Base-by-base conservation (phyloP, 1,140 invertebrate species). In the Diorhabda sublineata region DNA sequence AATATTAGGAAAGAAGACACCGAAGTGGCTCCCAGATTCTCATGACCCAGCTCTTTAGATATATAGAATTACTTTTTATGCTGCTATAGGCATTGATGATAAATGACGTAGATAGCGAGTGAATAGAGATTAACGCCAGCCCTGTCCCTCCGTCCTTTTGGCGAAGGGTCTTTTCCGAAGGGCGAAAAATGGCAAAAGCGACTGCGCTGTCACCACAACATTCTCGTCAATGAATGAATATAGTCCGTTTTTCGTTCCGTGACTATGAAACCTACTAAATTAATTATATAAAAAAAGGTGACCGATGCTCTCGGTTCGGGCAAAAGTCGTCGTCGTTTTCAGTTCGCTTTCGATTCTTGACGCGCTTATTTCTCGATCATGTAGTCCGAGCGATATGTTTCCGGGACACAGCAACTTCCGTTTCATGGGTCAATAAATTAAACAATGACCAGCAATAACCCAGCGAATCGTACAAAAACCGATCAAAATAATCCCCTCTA, bases 141-240 rank as follows among this genome's bases (percentile, higher is more conserved):
- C 41, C 59, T 61, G 59, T 5, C 42, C 11, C n/a, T 44, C 43
- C 43, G 4, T 62, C 61, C 61, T 62, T 45, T 62, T 62, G 4
- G 43, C 61, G 44, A 62, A 62, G 43, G 47, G 61, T 62, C 9
- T 43, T 45, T 44, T 44, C n/a, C 61, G 61, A 62, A 44, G 64
- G 56, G 64, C 47, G 41, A 41, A 42, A 26, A 26, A 41, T 41
- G 52, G 52, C 11, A 57, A 67, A 45, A 58, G 69, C 69, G 70
- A 66, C 47, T 68, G 70, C 66, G 70, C 58, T 42, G 3, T n/a
- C 45, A 62, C 44, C 42, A 52, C 60, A 52, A 52, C 47, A 66
- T 47, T 64, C 60, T 64, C 68, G 70, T 71, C 70, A 71, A 71
- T 71, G 70, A 71, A 71, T 71, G 70, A 71, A 71, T 71, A 66